Percentiles rank a stretch among this genome's conserved stretches.
These are phyloP conservation scores for Arge pagana DNA, from an alignment of 2,888 invertebrate species.

Conservation along the genomic window DNA sequence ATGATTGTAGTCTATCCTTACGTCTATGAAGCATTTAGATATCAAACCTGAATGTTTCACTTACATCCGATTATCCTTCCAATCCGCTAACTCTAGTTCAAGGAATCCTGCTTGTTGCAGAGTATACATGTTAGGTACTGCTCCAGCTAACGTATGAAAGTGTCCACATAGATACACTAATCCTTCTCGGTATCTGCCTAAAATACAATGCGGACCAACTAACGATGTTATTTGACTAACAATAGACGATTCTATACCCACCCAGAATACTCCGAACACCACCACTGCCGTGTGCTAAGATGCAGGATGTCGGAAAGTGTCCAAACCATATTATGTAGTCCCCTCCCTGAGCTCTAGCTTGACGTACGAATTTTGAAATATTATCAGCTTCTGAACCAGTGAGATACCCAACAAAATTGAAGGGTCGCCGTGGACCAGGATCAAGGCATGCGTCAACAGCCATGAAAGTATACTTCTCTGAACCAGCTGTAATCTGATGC, in stretches of 20 bases:
- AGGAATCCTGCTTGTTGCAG: constrained; percentile 80
- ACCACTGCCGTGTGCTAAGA: constrained; percentile 65
- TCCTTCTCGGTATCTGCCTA: constrained; percentile 64
- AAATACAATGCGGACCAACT: too few relatives aligned
- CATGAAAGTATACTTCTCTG: constrained; percentile 76
- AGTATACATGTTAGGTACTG: constrained; percentile 84
- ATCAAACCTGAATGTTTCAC: constrained; percentile 34
- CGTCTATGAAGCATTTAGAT: too few relatives aligned
- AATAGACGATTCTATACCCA: too few relatives aligned
- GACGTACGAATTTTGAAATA: constrained; percentile 63
- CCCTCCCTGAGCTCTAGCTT: constrained; percentile 60
- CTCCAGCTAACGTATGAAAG: constrained; percentile 80
- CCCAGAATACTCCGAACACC: constrained; percentile 58
- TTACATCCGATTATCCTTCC: constrained; percentile 88
- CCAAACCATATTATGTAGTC: constrained; percentile 81
- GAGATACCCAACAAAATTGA: constrained; percentile 85
- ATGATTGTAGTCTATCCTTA: too few relatives aligned
- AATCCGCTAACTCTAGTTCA: constrained; percentile 89
- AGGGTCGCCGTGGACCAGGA: constrained; percentile 84
- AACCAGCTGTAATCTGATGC: constrained; percentile 63
- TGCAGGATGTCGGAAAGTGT: constrained; percentile 90
- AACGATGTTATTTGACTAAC: too few relatives aligned
- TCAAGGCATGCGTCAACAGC: constrained; percentile 86
- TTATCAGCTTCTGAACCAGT: constrained; percentile 64
- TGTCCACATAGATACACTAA: constrained; percentile 88